Evolutionary conservation across 35 echinoderm and acorn worm species (phyloP), one percentile per base, ranked within the genome.

Genomic region (Ophiothrix spiculata): DNA sequence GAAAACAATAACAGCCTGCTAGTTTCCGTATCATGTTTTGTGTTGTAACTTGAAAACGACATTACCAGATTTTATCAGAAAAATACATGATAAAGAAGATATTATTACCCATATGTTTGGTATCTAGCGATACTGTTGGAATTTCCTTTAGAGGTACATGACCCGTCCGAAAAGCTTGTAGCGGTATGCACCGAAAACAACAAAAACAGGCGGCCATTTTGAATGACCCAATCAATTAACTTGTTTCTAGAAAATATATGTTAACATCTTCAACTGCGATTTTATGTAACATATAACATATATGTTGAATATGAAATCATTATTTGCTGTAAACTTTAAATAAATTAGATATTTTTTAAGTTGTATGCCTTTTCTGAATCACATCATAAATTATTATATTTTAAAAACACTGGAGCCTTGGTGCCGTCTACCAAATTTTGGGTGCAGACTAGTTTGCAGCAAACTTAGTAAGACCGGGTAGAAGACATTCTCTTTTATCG

Each of bases 151-250:
- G 79, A 17, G 95, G 95, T 19, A 98, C 92, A 87, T 98, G 95
- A 39, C 92, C 88, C 33, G 79, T 94, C 40, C 95, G 90, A 39
- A 93, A 89, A 13, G 88, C 92, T 32, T 78, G 88, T 83, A 90
- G 75, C 10, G 93, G 93, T 81, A 88, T 92, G 41, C 91, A 93
- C n/a, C 95, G 95, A 86, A 98, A 77, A 89, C 95, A 98, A 78
- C 95, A 98, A 83, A 98, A 98, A 86, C 95, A 98, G 0, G 91
- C 86, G 38, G 95, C 88, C 95, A 98, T 98, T 93, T 91, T 88
- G 38, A 10, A 38, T 49, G 37, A 21, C 33, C 33, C 25, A 82
- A 82, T 10, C 6, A 19, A 19, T 49, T 19, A 49, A 49, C 42
- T 49, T 49, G 42, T 49, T 49, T 49, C 42, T 49, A 49, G 42